Conservation (phyloP, 2,888 invertebrate genomes). For the Panzeria rudis region DNA sequence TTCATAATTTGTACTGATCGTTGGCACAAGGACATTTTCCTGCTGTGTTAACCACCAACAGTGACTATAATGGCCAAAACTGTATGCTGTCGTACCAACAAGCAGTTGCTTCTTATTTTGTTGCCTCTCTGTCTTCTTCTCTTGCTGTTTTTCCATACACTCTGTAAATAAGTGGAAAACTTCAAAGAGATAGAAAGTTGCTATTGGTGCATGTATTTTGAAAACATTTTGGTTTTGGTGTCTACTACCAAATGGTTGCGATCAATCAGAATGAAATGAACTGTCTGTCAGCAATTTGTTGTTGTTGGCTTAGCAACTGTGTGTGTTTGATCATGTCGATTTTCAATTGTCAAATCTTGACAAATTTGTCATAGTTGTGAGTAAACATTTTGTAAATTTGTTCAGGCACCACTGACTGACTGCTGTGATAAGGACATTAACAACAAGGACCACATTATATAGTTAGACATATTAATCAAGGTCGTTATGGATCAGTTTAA, state of each 20-base stretch:
- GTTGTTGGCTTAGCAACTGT: constrained; percentile 58
- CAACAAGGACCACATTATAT: constrained; percentile 52
- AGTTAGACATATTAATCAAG: constrained; percentile 63
- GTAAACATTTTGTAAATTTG: constrained; percentile 13
- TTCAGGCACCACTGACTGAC: not conserved
- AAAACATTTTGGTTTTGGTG: constrained; percentile 73
- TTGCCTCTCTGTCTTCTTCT: constrained; percentile 5
- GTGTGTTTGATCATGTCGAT: constrained; percentile 42
- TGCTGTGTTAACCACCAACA: constrained; percentile 63
- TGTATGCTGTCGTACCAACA: constrained; percentile 40
- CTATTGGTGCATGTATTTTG: constrained; percentile 59
- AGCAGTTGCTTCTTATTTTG: constrained; percentile 51
- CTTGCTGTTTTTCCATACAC: not conserved
- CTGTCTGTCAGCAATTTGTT: constrained; percentile 20
- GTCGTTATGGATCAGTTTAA: constrained; percentile 63
- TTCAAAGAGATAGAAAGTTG: constrained; percentile 14
- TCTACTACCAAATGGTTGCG: constrained; percentile 73
- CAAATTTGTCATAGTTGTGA: constrained; percentile 66
- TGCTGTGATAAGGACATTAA: constrained; percentile 68
- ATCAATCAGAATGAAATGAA: constrained; percentile 39
- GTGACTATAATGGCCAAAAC: constrained; percentile 70
- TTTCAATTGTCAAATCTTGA: constrained; percentile 48
- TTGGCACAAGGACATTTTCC: constrained; percentile 70
- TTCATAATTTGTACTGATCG: constrained; percentile 65
- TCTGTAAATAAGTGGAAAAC: constrained; percentile 10